Base-by-base conservation (phyloP, 1,140 invertebrate genomes). In the Drosophila malerkotliana region DNA sequence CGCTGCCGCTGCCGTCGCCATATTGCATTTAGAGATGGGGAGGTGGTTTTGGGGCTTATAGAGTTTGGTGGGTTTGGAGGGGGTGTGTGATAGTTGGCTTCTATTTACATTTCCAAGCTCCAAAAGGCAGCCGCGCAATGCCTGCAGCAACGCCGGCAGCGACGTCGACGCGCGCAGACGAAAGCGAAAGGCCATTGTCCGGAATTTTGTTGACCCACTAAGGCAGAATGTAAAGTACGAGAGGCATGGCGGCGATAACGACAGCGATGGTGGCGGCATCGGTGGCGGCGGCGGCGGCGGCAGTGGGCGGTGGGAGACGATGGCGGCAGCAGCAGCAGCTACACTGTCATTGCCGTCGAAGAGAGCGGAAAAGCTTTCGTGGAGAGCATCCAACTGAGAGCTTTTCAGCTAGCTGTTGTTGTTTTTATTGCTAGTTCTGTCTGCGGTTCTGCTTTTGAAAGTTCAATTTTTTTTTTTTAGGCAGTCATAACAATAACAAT, bases 161-260 rank as follows among this genome's bases (percentile, higher is more conserved):
- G 75, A 41, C 58, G 56, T 26, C 61, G 60, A 47, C 66, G 59
- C 75, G 84, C 49, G 72, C 90, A 91, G 82, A 91, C 90, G 90
- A 91, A 91, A 91, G 90, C 90, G 90, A 91, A 91, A 91, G 90
- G 90, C 90, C 90, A 91, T 91, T 91, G 90, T 88, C 90, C 90
- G 87, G 90, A 91, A 91, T 90, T 91, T 91, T 89, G 90, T 91
- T 91, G 90, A 91, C 90, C 90, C 91, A 91, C 90, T 91, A 91
- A 90, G 18, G 44, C 44, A 47, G 77, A 89, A 88, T 88, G 76
- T 88, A 88, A 84, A 81, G 77, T 83, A 87, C 77, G 78, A 74
- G 71, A 37, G 34, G 67, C 72, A 76, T 45, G 41, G 77, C 75
- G 85, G 88, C 90, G 91, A 73, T 91, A 90, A 90, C 90, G 90